Evolutionary conservation across 2,113 vertebrate species (phyloP).

Genomic region (Procapra przewalskii): DNA sequence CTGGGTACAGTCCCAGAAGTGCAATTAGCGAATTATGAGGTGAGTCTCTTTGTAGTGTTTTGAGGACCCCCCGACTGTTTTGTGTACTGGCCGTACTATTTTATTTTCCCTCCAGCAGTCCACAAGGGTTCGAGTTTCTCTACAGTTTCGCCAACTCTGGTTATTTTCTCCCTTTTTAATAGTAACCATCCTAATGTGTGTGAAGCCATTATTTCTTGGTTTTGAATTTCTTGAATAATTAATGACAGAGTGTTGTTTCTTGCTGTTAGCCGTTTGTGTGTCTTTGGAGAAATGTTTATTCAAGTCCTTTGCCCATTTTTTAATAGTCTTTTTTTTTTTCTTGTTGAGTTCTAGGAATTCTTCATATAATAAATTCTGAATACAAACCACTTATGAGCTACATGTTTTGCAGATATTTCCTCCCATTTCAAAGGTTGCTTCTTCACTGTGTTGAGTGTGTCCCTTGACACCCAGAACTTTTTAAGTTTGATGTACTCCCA

Average conservation of each 20-base stretch:
- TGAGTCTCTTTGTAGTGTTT: not conserved
- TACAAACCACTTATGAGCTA: not conserved
- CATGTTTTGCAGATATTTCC: accelerated
- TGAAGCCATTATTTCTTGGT: accelerated
- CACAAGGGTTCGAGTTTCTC: not conserved
- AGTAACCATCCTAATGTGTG: too few relatives aligned
- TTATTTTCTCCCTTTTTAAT: not conserved
- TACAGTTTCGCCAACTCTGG: not conserved
- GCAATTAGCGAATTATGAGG: accelerated
- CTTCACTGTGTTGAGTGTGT: not conserved
- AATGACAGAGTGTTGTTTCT: accelerated
- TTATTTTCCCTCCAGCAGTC: accelerated
- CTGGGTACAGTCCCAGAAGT: accelerated
- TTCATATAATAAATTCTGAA: not conserved
- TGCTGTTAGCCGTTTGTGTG: accelerated
- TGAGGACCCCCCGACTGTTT: accelerated
- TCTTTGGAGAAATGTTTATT: not conserved
- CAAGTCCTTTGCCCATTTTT: not conserved
- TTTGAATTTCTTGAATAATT: not conserved
- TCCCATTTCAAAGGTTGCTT: accelerated
- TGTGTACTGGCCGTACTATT: accelerated
- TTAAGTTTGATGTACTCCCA: too few relatives aligned
- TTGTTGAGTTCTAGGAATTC: not conserved
- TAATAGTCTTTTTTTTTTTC: not conserved
- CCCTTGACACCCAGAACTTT: too few relatives aligned